Evolutionary conservation across 2,888 invertebrate species (phyloP), one percentile per base, ranked within the genome.

Genomic region (Agriopis aurantiaria): DNA sequence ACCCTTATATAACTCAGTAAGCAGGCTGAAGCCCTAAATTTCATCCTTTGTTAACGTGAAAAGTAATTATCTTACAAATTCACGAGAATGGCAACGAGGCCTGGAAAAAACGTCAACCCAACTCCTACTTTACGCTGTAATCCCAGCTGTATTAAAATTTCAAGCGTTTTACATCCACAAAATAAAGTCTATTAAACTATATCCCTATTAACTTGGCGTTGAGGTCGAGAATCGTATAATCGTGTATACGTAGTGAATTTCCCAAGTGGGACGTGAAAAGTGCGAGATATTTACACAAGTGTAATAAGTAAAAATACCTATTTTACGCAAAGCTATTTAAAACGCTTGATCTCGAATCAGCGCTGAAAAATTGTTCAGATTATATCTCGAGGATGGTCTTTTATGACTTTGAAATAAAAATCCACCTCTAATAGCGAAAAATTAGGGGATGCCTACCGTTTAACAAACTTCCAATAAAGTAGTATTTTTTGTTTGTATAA

Each of bases 231-330:
- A 66, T 69, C 33, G 60, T 51, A 49, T 52, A 61, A 63, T 8
- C 2, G 17, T 23, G 3, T 33, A 33, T 33, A 4, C 33, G 33
- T 5, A 33, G 33, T 33, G 5, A 33, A 56, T 57, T 60, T 64
- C 53, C 46, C 17, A 66, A 65, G 55, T 59, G 68, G 68, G 67
- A 5, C 85, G 79, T 76, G 72, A 77, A 82, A 82, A 79, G 81
- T 75, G 68, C 71, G 73, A 69, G 74, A 65, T 83, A 83, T 88
- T 88, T 88, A 80, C 75, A 86, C 88, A 89, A 87, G 83, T 90
- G 88, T 82, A 78, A 80, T 76, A 81, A 84, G 83, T 65, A 61
- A 33, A n/a, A 33, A 33, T 33, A 33, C 33, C 5, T 33, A 33
- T 33, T 33, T 33, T 33, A 33, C 33, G 33, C 33, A 33, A 5